Evolutionary conservation across 2,797 vertebrate species (phyloP).

Genomic region (Labeo calbasu): DNA sequence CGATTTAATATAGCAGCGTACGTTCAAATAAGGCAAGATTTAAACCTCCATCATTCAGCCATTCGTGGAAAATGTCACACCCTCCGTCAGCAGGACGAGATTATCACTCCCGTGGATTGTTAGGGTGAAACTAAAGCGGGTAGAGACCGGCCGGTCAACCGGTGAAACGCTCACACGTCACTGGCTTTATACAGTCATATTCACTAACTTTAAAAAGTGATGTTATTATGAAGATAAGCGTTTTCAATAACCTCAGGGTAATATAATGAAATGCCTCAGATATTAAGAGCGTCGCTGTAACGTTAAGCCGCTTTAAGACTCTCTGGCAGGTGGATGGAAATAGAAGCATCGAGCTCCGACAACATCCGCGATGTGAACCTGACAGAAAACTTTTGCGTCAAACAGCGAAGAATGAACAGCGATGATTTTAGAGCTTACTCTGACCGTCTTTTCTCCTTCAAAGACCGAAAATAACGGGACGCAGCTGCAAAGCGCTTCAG

Average conservation of each 20-base stretch:
- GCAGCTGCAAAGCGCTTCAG: constrained; percentile 45
- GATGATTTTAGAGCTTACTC: neutral
- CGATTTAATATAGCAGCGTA: neutral
- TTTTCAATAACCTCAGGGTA: constrained; percentile 12
- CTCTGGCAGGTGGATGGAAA: constrained; percentile 45
- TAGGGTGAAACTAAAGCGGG: neutral
- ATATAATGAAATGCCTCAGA: neutral
- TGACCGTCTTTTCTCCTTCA: neutral
- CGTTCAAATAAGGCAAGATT: neutral
- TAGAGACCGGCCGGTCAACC: neutral
- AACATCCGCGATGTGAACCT: neutral
- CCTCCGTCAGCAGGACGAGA: constrained; percentile 18
- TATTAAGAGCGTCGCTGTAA: constrained; percentile 56
- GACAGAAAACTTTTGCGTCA: constrained; percentile 2
- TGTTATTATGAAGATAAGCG: constrained; percentile 15
- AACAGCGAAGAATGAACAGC: neutral
- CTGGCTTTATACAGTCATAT: neutral
- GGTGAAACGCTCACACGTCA: neutral
- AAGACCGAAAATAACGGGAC: constrained; percentile 17
- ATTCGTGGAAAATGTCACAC: constrained; percentile 19
- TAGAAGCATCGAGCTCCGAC: constrained; percentile 1
- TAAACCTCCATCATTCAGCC: neutral
- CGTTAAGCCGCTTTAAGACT: constrained; percentile 69
- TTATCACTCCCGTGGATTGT: constrained; percentile 2
- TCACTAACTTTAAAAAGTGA: constrained; percentile 4